Base-by-base conservation (phyloP, 2,113 vertebrate species). In the Lontra canadensis region DNA sequence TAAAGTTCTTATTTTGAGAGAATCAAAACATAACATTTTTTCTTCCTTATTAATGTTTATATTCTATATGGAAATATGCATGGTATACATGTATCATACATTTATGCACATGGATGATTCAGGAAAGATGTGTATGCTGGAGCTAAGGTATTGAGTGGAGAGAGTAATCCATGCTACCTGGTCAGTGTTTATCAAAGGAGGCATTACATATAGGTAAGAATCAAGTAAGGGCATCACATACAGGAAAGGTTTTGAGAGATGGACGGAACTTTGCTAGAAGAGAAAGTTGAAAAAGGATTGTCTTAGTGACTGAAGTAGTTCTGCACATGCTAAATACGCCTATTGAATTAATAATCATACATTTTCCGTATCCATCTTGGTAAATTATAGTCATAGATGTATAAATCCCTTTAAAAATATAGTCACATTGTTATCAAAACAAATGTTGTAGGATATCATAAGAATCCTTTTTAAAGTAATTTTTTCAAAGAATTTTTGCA, bases 401-500 rank as follows among this genome's bases (percentile, higher is more conserved):
- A 42, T 29, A 42, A 29, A 87, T 82, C 63, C 4, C 21, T 71
- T 94, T 44, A 20, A 52, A 59, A 88, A 29, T 52, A 57, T 6
- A 88, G 36, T 76, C 23, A 47, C 29, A 59, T 7, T 83, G 47
- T 67, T 95, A 74, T 59, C 49, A 85, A 95, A 90, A 73, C 25
- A 88, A 84, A 88, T 42, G 8, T 39, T 42, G 8, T 39, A 23
- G 20, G 61, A 34, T 93, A 91, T 31, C 31, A 61, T 73, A 65
- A 85, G 29, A 93, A 73, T 23, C 23, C 1, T 76, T 73, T 74
- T 36, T 12, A 85, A 95, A 47, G 7, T 42, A 25, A 42, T 49
- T 79, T 96, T 96, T 94, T 23, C 5, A 76, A 92, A 94, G 18
- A 34, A 39, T 26, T 7, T 49, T 96, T 90, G 20, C 52, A 98